Evolutionary conservation across 2,797 vertebrate genomes (phyloP), one percentile per base, ranked within the genome.

Genomic region (Ceryle rudis): DNA sequence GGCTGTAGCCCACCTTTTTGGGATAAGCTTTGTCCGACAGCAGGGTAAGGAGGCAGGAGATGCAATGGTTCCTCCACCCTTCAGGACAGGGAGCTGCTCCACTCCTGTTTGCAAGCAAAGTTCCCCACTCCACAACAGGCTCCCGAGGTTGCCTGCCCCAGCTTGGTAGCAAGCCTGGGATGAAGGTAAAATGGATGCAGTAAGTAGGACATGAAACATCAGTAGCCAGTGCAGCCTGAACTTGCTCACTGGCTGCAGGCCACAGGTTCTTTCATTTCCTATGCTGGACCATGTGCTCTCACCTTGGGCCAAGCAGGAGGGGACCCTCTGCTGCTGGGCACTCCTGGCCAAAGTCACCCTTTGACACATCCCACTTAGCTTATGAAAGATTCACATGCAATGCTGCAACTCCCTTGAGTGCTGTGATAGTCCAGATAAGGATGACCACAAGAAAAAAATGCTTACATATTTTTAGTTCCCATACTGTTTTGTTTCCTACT

Each of bases 221-320:
- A 1, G 14, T 12, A 73, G n/a, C 0, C 4, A 86, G 31, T 2
- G 6, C 35, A 77, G 26, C 23, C 46, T 60, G 29, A 85, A 33
- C 42, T 44, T 5, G 0, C 20, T 42, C 2, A 3, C 60, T 47
- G 69, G n/a, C 29, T 84, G 54, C 14, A 39, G 2, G 1, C 1
- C 1, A 15, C 0, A 1, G 31, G 6, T 16, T 35, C 57, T 67
- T 28, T 67, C 1, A 2, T 71, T 54, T 84, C 44, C 74, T 54
- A 2, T 11, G 71, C 37, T 20, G 58, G 35, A 29, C 19, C 0
- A 0, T 8, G 10, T 8, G 37, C 14, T 44, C n/a, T 71, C 0
- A 0, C 29, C 46, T 37, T 14, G 28, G n/a, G 47, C 79, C 70
- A 61, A 80, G 85, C 46, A 29, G 51, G 15, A 26, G 14, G 25